Conservation (phyloP, 2,113 vertebrate species). For the Craseonycteris thonglongyai region DNA sequence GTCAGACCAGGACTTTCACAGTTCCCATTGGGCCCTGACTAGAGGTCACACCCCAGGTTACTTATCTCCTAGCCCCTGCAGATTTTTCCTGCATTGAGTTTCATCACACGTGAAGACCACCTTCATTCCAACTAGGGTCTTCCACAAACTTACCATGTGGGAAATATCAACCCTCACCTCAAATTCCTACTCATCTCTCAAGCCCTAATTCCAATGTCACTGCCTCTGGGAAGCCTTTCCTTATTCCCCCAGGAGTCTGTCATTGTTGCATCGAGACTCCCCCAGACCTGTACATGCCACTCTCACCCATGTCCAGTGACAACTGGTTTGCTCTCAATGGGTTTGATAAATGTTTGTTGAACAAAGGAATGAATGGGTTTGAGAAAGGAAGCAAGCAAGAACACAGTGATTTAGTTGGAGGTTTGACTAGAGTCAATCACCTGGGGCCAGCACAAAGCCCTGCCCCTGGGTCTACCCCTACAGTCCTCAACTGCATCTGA, state of each 20-base stretch:
- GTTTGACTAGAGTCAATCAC: not conserved
- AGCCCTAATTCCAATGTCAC: not conserved
- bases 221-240: not conserved
- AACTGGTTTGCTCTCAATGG: not conserved
- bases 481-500: not conserved
- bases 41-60: not conserved
- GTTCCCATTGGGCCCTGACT: not conserved
- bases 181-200: slow-evolving; percentile 10
- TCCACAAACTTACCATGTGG: not conserved
- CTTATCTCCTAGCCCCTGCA: not conserved
- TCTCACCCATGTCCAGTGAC: not conserved
- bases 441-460: not conserved
- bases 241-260: not conserved
- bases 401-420: not conserved
- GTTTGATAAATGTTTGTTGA: not conserved
- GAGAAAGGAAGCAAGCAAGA: slow-evolving; percentile 13
- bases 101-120: not conserved
- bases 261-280: not conserved
- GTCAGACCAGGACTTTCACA: not conserved
- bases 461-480: not conserved
- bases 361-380: not conserved
- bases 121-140: not conserved
- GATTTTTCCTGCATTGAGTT: not conserved
- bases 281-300: not conserved
- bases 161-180: not conserved